These are phyloP conservation scores for Triplophysa rosa DNA, from an alignment of 2,113 vertebrate species.

Conservation along the genomic window DNA sequence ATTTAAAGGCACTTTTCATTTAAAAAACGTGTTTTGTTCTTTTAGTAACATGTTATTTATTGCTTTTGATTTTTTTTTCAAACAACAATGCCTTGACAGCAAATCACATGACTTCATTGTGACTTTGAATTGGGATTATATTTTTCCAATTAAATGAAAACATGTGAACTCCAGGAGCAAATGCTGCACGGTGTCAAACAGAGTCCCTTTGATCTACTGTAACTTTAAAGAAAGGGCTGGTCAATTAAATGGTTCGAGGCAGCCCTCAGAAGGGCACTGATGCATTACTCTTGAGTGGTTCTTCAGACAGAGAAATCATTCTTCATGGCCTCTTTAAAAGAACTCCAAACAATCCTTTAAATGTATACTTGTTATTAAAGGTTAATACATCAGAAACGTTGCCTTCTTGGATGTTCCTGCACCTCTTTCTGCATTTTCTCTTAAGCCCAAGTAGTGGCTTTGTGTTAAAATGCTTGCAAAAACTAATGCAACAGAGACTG, in stretches of 20 bases:
- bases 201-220: neutral
- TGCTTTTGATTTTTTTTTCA: too few species aligned
- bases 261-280: conserved; percentile 6
- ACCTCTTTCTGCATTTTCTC: neutral
- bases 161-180: neutral
- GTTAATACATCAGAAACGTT: neutral
- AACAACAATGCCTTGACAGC: too few species aligned
- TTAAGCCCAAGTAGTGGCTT: neutral
- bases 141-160: neutral
- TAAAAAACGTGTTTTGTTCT: too few species aligned
- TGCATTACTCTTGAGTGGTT: conserved; percentile 13
- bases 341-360: neutral
- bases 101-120: too few species aligned
- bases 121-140: too few species aligned
- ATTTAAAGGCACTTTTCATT: too few species aligned
- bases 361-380: neutral
- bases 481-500: too few species aligned
- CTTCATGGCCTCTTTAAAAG: conserved; percentile 3
- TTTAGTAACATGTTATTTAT: too few species aligned
- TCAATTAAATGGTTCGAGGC: conserved; percentile 10
- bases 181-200: neutral
- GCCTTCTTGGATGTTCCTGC: neutral
- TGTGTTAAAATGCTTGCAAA: neutral
- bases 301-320: conserved; percentile 8
- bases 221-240: neutral